These are phyloP conservation scores for Tupaia tana DNA, from an alignment of 2,113 vertebrate genomes.

Conservation along the genomic window DNA sequence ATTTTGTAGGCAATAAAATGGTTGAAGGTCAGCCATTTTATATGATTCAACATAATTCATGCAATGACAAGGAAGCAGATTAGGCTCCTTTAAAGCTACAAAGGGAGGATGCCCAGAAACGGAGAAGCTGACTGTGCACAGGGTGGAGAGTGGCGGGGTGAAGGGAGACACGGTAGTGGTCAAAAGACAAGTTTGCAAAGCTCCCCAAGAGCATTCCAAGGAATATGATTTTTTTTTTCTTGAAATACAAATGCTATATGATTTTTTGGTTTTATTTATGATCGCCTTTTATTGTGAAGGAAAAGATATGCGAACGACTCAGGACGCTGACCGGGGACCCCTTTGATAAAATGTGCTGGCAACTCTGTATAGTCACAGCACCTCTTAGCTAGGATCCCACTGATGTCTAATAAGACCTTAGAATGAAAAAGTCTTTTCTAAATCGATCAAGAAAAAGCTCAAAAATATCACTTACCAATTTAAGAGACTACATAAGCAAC, in stretches of 20 bases:
- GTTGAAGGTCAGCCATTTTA: background rate
- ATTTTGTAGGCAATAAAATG: background rate
- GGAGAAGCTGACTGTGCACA: background rate
- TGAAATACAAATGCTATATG: too few relatives aligned
- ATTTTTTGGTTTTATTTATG: too few relatives aligned
- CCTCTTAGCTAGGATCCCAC: background rate
- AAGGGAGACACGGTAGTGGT: too few relatives aligned
- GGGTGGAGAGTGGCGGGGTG: background rate
- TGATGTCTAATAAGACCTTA: background rate
- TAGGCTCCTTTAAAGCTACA: background rate
- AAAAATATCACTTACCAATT: background rate
- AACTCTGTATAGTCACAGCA: background rate
- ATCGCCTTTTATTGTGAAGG: background rate
- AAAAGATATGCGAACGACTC: background rate
- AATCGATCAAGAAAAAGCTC: background rate
- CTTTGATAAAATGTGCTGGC: background rate
- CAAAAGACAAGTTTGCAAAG: background rate
- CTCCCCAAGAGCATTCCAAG: background rate
- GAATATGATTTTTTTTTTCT: background rate
- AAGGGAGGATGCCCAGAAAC: background rate
- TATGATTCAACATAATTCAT: background rate
- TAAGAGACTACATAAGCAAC: background rate
- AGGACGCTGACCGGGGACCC: background rate
- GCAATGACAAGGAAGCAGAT: background rate
- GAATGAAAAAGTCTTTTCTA: background rate